phyloP scores from a whole-genome alignment of 2,113 vertebrate genomes.

The Myotis lucifugus region DNA sequence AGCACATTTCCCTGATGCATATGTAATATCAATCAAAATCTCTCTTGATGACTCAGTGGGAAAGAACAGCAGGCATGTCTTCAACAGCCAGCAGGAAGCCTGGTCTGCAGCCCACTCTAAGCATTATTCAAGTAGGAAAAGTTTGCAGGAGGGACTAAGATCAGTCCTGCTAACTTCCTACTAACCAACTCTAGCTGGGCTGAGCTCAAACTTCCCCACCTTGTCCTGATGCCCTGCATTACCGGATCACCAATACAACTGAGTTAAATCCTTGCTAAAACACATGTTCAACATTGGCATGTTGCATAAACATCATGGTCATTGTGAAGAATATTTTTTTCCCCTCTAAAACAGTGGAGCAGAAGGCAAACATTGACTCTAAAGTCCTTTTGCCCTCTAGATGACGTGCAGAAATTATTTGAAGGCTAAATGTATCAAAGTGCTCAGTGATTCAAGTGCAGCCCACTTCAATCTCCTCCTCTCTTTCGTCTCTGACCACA shows the following conservation, averaged over 20 bases:
- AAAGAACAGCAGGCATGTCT: slow-evolving; percentile 57
- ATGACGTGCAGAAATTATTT: not conserved
- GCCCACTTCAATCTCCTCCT: fast-evolving
- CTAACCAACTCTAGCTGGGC: not conserved
- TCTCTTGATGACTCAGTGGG: slow-evolving; percentile 63
- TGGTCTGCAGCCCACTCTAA: not conserved
- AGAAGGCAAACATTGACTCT: not conserved
- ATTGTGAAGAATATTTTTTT: not conserved
- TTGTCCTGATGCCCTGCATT: not conserved
- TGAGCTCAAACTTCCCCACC: not conserved
- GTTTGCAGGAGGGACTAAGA: not conserved
- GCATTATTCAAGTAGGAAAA: not conserved
- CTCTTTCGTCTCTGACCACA: not conserved
- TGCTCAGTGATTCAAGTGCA: no score
- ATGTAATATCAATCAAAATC: slow-evolving; percentile 67
- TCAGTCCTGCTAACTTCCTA: not conserved
- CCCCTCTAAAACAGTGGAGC: no score
- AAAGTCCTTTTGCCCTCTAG: not conserved
- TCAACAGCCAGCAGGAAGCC: slow-evolving; percentile 54
- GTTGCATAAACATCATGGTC: not conserved
- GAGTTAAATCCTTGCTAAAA: not conserved
- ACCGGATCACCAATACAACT: not conserved
- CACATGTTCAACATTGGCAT: not conserved
- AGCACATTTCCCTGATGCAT: slow-evolving; percentile 56
- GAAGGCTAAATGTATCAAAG: not conserved